Evolutionary conservation across 2,113 vertebrate species (phyloP), one percentile per base, ranked within the genome.

Genomic region (Solenodon paradoxus): DNA sequence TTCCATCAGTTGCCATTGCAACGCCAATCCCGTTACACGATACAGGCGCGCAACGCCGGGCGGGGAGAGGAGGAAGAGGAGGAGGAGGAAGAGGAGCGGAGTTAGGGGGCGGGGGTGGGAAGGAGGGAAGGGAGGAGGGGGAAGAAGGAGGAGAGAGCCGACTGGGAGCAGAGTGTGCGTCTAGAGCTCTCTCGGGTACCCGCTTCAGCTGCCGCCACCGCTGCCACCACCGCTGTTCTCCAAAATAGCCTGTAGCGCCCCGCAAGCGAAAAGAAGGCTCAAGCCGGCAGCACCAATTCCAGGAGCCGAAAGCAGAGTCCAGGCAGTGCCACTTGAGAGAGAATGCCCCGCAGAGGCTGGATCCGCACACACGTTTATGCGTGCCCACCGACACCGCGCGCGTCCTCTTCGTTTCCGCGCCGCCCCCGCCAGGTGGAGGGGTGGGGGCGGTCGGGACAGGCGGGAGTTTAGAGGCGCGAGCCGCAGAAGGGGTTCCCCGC

Each of bases 1-100:
- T 94, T 98, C 98, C 98, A 98, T 98, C 98, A 98, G 98, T 97
- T 98, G 98, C 98, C 98, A 98, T 97, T 96, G 97, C 97, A 93
- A 97, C 97, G 96, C 97, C 97, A 97, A 97, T 95, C 96, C 96
- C 75, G 89, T 95, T 92, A 92, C 97, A 68, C 93, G 90, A 68
- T 40, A 75, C 87, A 95, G 95, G 87, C 95, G 95, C 83, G 90
- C 96, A 95, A 96, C 87, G 92, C 77, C 47, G 59, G 42, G 91
- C 88, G 28, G 88, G 84, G 83, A 92, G 87, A 61, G 92, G 87
- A 94, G 84, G 88, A 86, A 59, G 96, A 96, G 79, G 55, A 94
- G 81, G 87, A 90, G 84, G 78, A 75, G 49, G 93, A 77, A 7
- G 85, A 79, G 57, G 81, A 88, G 45, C 24, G n/a, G 64, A 16